Conservation (phyloP, 2,113 vertebrate species). For the Amblyornis subalaris region DNA sequence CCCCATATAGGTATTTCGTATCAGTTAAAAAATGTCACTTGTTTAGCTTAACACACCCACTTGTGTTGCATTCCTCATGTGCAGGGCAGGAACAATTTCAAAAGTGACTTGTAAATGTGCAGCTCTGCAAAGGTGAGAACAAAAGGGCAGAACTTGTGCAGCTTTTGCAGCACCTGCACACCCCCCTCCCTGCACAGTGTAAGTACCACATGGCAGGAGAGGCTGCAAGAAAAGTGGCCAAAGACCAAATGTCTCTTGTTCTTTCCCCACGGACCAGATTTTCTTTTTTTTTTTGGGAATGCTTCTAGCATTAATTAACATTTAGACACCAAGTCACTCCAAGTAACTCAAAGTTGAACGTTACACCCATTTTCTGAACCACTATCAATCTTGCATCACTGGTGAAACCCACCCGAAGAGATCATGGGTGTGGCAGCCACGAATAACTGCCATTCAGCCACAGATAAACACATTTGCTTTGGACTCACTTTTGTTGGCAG, state of each 20-base stretch:
- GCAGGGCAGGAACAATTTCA: background rate
- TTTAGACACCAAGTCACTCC: background rate
- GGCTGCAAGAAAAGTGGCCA: background rate
- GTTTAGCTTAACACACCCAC: background rate
- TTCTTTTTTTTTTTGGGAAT: no score
- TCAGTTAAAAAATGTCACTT: background rate
- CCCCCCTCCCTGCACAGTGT: background rate
- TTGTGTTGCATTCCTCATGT: background rate
- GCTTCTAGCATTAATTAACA: background rate
- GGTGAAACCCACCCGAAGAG: background rate
- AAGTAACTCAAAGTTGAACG: background rate
- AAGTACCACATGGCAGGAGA: rapidly evolving
- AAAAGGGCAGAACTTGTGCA: background rate
- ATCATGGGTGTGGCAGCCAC: background rate
- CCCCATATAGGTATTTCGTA: background rate
- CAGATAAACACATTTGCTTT: background rate
- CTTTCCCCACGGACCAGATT: background rate
- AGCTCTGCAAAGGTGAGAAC: background rate
- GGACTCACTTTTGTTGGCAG: slow-evolving; percentile 93
- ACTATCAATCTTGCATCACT: background rate
- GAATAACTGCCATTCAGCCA: background rate
- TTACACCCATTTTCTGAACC: background rate
- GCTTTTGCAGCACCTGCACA: background rate
- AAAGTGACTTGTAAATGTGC: rapidly evolving
- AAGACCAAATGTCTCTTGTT: background rate